Conservation (phyloP, 2,797 vertebrate species). For the Intellagama lesueurii region DNA sequence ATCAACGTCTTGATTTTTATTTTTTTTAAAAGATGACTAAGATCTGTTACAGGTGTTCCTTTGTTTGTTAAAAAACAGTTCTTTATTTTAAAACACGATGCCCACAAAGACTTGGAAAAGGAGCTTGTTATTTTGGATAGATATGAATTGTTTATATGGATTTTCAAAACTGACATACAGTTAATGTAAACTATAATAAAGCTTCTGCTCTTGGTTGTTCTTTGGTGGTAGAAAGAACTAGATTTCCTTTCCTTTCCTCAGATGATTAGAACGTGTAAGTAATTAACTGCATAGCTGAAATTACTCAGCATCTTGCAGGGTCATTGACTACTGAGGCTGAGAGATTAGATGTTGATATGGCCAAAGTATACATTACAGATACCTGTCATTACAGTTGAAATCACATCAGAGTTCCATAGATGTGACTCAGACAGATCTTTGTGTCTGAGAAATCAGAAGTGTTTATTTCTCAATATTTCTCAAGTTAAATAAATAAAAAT, state of each 20-base stretch:
- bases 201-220: constrained; percentile 59
- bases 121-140: constrained; percentile 60
- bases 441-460: too few relatives aligned
- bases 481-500: too few relatives aligned
- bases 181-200: constrained; percentile 56
- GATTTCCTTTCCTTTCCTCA: constrained; percentile 53
- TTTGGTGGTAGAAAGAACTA: constrained; percentile 50
- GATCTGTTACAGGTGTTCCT: constrained; percentile 50
- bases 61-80: constrained; percentile 60
- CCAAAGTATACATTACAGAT: too few relatives aligned
- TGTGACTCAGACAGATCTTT: too few relatives aligned
- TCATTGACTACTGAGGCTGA: not conserved
- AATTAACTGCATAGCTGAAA: constrained; percentile 68
- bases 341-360: not conserved
- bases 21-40: constrained; percentile 35
- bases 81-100: constrained; percentile 64
- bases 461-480: too few relatives aligned
- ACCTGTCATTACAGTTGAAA: too few relatives aligned
- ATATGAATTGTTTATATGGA: constrained; percentile 66
- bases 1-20: constrained; percentile 31
- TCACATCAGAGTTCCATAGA: too few relatives aligned
- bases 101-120: constrained; percentile 64
- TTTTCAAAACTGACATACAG: constrained; percentile 65
- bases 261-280: constrained; percentile 64
- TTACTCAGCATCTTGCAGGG: constrained; percentile 69